Evolutionary conservation across 2,113 vertebrate genomes (phyloP).

Genomic region (Tychaedon coryphoeus): DNA sequence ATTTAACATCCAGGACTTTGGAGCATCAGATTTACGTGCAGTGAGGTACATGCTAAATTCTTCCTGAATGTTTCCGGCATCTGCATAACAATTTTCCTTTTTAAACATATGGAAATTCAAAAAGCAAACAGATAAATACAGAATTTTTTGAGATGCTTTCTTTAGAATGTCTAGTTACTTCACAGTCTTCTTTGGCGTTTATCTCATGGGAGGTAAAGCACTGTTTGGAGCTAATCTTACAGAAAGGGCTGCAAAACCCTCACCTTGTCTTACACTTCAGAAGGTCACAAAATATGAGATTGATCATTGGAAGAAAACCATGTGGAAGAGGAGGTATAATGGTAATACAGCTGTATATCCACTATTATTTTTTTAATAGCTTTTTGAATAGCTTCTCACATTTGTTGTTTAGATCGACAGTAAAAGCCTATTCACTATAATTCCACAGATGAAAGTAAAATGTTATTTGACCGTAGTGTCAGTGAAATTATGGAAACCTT

Average conservation of each 20-base stretch:
- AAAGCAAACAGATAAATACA: not conserved
- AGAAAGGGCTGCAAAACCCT: not conserved
- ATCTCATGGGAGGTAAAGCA: not conserved
- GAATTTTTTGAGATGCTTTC: too few species aligned
- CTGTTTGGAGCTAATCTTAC: constrained; percentile 21
- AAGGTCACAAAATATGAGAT: not conserved
- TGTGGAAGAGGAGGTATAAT: not conserved
- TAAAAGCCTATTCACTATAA: not conserved
- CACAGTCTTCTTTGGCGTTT: not conserved
- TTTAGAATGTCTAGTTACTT: not conserved
- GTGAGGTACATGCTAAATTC: not conserved
- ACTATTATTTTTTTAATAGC: not conserved
- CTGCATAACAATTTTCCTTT: not conserved
- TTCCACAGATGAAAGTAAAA: not conserved
- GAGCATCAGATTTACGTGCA: not conserved
- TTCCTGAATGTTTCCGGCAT: not conserved
- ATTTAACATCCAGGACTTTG: not conserved
- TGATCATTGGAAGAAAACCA: not conserved
- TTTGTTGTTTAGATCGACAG: not conserved
- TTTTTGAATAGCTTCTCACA: not conserved
- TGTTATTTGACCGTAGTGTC: not conserved
- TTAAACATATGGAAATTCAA: constrained; percentile 5
- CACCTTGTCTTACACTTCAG: not conserved
- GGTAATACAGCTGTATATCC: not conserved
- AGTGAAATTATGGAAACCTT: not conserved